Percentiles rank a stretch among this genome's conserved stretches.
These are phyloP conservation scores for Arge pagana DNA, from an alignment of 2,888 invertebrate genomes.

Conservation along the genomic window DNA sequence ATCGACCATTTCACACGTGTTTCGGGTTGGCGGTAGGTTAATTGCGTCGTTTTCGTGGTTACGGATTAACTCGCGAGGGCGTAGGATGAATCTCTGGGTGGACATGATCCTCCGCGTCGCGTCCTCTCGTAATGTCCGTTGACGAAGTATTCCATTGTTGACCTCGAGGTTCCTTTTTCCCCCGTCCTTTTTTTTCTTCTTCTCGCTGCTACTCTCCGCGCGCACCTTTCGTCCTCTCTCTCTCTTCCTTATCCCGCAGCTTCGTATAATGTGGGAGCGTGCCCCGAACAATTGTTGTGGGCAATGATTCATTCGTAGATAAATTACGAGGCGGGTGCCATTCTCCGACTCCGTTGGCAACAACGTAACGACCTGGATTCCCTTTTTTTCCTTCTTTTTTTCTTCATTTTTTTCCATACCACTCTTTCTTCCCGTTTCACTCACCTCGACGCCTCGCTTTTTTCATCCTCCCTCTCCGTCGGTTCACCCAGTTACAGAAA, in stretches of 20 bases:
- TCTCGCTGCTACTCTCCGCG: slow-evolving; percentile 9
- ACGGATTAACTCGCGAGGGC: no score
- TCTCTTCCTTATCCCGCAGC: background rate
- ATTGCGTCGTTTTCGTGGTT: no score
- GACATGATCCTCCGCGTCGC: slow-evolving; percentile 12
- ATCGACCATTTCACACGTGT: no score
- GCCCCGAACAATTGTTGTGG: slow-evolving; percentile 5
- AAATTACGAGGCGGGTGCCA: background rate
- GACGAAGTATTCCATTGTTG: slow-evolving; percentile 21
- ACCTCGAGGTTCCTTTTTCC: slow-evolving; percentile 6
- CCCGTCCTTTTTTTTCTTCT: slow-evolving; percentile 15
- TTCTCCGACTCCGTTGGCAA: background rate
- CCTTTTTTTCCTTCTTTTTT: no score
- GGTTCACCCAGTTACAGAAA: no score
- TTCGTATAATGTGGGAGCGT: background rate
- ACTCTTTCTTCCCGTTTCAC: background rate
- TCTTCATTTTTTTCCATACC: no score
- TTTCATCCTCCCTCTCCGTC: slow-evolving; percentile 8
- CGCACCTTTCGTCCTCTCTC: slow-evolving; percentile 13
- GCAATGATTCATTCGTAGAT: background rate
- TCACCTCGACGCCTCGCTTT: slow-evolving; percentile 14
- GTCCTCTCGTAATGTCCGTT: slow-evolving; percentile 24
- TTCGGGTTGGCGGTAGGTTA: no score
- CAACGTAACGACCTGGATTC: no score
- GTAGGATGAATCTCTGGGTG: no score